phyloP scores from a whole-genome alignment of 2,888 invertebrate genomes.

The Drosophila testacea region DNA sequence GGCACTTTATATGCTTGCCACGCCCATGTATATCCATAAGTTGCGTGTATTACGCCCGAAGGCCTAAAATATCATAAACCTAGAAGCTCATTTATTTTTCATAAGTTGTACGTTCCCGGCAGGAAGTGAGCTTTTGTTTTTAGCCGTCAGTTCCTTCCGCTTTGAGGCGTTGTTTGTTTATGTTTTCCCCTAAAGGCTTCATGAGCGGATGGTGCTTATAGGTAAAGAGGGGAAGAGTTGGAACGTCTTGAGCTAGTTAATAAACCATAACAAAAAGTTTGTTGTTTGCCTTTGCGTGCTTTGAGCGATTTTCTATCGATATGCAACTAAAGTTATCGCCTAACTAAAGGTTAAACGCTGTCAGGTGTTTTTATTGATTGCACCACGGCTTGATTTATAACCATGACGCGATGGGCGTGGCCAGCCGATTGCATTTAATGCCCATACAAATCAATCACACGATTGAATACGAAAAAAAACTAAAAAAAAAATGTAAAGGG shows the following conservation, averaged over 20 bases:
- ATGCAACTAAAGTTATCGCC: constrained; percentile 47
- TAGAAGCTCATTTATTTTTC: constrained; percentile 72
- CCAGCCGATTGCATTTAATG: constrained; percentile 74
- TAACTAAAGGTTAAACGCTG: constrained; percentile 47
- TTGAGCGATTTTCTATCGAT: constrained; percentile 33
- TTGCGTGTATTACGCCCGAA: constrained; percentile 68
- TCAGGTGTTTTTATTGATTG: constrained; percentile 67
- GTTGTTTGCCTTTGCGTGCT: constrained; percentile 54
- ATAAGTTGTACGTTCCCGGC: constrained; percentile 52
- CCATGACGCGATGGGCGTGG: constrained; percentile 45
- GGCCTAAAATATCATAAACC: constrained; percentile 39
- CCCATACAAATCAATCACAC: constrained; percentile 68
- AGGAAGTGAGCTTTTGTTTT: constrained; percentile 80
- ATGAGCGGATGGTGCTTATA: neutral
- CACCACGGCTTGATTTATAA: constrained; percentile 47
- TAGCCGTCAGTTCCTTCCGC: constrained; percentile 80
- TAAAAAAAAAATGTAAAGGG: neutral
- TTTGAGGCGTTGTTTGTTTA: constrained; percentile 63
- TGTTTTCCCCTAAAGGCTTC: constrained; percentile 9
- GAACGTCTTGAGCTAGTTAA: constrained; percentile 48
- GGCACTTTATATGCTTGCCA: constrained; percentile 47
- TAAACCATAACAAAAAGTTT: constrained; percentile 58
- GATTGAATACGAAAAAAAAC: neutral
- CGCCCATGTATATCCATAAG: constrained; percentile 56
- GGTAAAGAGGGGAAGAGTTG: neutral